Evolutionary conservation across 1,140 invertebrate species (phyloP), one percentile per base, ranked within the genome.

Genomic region (Babylonia areolata): DNA sequence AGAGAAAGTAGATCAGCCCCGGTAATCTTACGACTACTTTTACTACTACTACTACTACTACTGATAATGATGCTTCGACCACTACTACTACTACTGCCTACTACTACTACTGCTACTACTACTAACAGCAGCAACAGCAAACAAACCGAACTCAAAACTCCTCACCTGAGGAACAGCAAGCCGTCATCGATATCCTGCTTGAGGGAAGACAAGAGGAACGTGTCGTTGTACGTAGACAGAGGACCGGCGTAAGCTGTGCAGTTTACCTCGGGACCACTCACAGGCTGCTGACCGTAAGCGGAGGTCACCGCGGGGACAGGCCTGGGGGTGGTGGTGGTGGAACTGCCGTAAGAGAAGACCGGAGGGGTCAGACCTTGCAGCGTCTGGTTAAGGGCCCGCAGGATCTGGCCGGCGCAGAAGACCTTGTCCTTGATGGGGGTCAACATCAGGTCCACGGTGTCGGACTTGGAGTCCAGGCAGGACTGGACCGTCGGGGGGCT

Each of bases 351-450:
- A 64, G 58, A 64, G 58, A 64, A 64, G n/a, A 5, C 35, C 2
- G 69, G 69, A 37, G 20, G 3, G 69, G n/a, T 35, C 31, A 73
- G 69, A 31, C 69, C 69, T 35, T 31, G 69, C n/a, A 73, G 69
- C 2, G 69, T 73, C 69, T 73, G 69, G 69, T 73, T 73, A 2
- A 73, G 69, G 69, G 69, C 69, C 33, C 28, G 20, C 1, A 73
- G 3, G 2, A 35, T 6, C 33, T 23, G 69, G 33, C 69, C 69
- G 3, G 31, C 69, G 69, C 69, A 73, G 69, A 73, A 73, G 11
- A 73, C 69, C 69, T 35, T 37, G 33, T 73, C 69, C 31, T 35
- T 73, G 69, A 73, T 73, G 33, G 69, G 69, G n/a, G n/a, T 37
- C 69, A 73, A 31, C 23, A 33, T 31, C 33, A 3, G 5, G 11